A percentile compares a stretch with the other conserved stretches of the same genome.
phyloP scores from a whole-genome alignment of 2,888 invertebrate species.

The Tiliacea citrago region DNA sequence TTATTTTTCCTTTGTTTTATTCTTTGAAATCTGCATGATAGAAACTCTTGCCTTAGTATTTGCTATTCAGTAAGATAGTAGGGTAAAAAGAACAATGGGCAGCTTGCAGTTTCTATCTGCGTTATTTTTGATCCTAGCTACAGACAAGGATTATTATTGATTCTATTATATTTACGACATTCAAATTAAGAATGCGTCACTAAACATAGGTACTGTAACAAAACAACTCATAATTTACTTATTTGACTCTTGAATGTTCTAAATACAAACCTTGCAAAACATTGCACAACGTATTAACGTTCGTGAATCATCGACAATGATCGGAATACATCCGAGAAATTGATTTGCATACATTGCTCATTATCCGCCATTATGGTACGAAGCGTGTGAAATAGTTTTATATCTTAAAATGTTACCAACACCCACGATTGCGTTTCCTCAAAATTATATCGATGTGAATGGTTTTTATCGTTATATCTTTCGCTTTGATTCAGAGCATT shows the following conservation, averaged over 20 bases:
- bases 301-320: slow-evolving; percentile 50
- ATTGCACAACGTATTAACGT: slow-evolving; percentile 40
- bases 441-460: slow-evolving; percentile 28
- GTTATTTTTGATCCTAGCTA: neutral
- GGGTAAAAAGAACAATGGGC: too few species aligned
- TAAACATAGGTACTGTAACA: slow-evolving; percentile 12
- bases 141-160: neutral
- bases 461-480: slow-evolving; percentile 40
- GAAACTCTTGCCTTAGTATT: neutral
- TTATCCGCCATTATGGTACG: slow-evolving; percentile 46
- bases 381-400: slow-evolving; percentile 57
- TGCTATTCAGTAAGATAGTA: neutral
- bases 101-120: neutral
- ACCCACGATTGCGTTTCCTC: slow-evolving; percentile 39
- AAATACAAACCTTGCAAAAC: slow-evolving; percentile 36
- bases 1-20: neutral
- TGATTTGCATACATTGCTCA: slow-evolving; percentile 67
- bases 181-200: slow-evolving; percentile 1
- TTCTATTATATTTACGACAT: neutral
- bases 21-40: neutral
- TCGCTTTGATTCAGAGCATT: slow-evolving; percentile 26
- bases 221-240: slow-evolving; percentile 30
- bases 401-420: slow-evolving; percentile 26
- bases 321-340: slow-evolving; percentile 42
- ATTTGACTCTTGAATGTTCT: slow-evolving; percentile 46